phyloP scores from a whole-genome alignment of 1,140 invertebrate genomes.

The Drosophila seguyi region DNA sequence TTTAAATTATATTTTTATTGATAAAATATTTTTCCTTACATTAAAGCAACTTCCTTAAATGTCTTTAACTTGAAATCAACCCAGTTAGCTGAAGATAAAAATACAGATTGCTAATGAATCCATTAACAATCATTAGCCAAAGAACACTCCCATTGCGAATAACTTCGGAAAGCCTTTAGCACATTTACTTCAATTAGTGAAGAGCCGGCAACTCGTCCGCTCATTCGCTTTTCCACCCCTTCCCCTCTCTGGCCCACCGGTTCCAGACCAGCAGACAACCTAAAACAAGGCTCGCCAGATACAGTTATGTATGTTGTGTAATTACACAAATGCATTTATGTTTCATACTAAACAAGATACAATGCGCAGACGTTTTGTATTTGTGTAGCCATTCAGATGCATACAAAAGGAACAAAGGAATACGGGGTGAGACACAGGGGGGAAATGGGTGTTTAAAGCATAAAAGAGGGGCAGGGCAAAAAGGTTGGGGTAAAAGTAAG shows the following conservation, averaged over 20 bases:
- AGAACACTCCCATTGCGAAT: constrained; percentile 40
- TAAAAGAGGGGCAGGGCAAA: background rate
- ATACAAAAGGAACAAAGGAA: constrained; percentile 54
- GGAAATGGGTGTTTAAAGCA: background rate
- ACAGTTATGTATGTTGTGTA: constrained; percentile 67
- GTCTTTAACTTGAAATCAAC: constrained; percentile 5
- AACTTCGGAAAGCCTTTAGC: constrained; percentile 53
- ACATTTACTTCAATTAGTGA: constrained; percentile 69
- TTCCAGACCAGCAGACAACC: constrained; percentile 21
- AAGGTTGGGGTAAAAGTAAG: constrained; percentile 21
- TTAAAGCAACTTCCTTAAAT: background rate
- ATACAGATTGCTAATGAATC: constrained; percentile 46
- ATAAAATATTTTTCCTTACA: background rate
- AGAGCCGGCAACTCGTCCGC: background rate
- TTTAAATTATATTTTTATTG: background rate
- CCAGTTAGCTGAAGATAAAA: constrained; percentile 4
- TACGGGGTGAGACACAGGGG: constrained; percentile 16
- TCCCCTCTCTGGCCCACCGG: background rate
- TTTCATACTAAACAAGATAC: constrained; percentile 54
- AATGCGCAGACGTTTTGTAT: constrained; percentile 75
- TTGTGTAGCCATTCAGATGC: constrained; percentile 77
- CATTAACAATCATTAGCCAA: constrained; percentile 55
- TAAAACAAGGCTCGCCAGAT: constrained; percentile 49
- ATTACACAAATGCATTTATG: constrained; percentile 81
- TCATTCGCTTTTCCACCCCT: background rate